phyloP scores from a whole-genome alignment of 2,797 vertebrate genomes.

The Cryptoprocta ferox region DNA sequence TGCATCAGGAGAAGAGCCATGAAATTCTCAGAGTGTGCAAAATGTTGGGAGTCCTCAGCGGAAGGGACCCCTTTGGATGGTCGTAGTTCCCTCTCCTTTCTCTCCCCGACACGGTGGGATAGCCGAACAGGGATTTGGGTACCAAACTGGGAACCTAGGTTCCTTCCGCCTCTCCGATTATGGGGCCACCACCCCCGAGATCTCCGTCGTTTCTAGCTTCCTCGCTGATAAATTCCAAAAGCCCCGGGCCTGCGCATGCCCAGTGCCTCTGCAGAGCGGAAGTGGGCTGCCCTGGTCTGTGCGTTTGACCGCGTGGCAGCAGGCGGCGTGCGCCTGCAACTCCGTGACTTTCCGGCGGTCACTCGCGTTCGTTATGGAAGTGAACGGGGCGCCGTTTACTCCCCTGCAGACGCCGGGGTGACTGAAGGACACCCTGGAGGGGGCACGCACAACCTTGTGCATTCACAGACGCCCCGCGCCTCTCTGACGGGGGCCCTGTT shows the following conservation, averaged over 20 bases:
- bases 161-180: slow-evolving; percentile 31
- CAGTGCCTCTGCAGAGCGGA: neutral
- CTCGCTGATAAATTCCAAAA: slow-evolving; percentile 39
- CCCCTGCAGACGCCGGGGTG: slow-evolving; percentile 54
- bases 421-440: slow-evolving; percentile 50
- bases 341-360: slow-evolving; percentile 51
- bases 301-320: neutral
- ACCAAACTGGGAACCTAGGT: neutral
- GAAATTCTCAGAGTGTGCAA: slow-evolving; percentile 51
- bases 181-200: neutral
- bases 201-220: slow-evolving; percentile 49
- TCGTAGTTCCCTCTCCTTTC: neutral
- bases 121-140: slow-evolving; percentile 64
- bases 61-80: neutral
- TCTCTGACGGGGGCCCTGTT: slow-evolving; percentile 63
- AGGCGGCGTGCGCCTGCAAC: neutral
- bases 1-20: slow-evolving; percentile 56
- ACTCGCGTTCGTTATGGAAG: slow-evolving; percentile 40
- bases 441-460: slow-evolving; percentile 54
- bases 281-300: neutral
- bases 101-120: neutral
- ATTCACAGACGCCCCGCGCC: neutral
- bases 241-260: neutral
- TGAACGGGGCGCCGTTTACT: slow-evolving; percentile 39
- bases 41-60: slow-evolving; percentile 16